Percentiles rank a stretch among this genome's conserved stretches.
Conservation (phyloP, 92 coral and sea anemone genomes). For the Parazoanthus darwini region DNA sequence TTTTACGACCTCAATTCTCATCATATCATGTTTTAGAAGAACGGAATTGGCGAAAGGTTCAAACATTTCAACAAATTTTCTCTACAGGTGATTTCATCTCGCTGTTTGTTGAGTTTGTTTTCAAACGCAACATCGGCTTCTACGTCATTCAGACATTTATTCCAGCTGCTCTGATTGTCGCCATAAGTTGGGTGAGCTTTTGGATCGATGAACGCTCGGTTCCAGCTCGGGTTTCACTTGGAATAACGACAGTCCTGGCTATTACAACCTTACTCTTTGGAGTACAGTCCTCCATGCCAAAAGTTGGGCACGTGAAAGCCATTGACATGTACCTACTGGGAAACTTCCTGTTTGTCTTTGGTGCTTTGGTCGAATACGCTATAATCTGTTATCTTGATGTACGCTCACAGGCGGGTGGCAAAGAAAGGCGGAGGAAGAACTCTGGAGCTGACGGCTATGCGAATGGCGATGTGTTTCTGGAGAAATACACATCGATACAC, state of each 20-base stretch:
- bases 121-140: slow-evolving; percentile 49
- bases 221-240: slow-evolving; percentile 75
- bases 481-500: not conserved
- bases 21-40: too few species aligned
- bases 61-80: not conserved
- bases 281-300: slow-evolving; percentile 53
- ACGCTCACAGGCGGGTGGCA: slow-evolving; percentile 17
- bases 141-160: slow-evolving; percentile 59
- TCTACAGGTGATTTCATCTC: slow-evolving; percentile 40
- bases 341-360: slow-evolving; percentile 61
- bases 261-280: slow-evolving; percentile 66
- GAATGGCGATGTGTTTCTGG: not conserved
- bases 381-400: slow-evolving; percentile 51
- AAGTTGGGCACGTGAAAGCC: slow-evolving; percentile 69
- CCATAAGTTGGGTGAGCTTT: slow-evolving; percentile 67
- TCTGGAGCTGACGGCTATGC: not conserved
- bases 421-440: not conserved
- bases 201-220: slow-evolving; percentile 77
- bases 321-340: slow-evolving; percentile 59
- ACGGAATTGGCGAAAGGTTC: too few species aligned
- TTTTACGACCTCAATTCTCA: too few species aligned
- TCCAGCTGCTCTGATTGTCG: slow-evolving; percentile 56
- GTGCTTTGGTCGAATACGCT: slow-evolving; percentile 58
- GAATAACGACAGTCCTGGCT: slow-evolving; percentile 70
- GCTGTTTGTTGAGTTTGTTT: slow-evolving; percentile 40